These are phyloP conservation scores for Anarhynchus alexandrinus DNA, from an alignment of 2,113 vertebrate genomes.

Conservation along the genomic window DNA sequence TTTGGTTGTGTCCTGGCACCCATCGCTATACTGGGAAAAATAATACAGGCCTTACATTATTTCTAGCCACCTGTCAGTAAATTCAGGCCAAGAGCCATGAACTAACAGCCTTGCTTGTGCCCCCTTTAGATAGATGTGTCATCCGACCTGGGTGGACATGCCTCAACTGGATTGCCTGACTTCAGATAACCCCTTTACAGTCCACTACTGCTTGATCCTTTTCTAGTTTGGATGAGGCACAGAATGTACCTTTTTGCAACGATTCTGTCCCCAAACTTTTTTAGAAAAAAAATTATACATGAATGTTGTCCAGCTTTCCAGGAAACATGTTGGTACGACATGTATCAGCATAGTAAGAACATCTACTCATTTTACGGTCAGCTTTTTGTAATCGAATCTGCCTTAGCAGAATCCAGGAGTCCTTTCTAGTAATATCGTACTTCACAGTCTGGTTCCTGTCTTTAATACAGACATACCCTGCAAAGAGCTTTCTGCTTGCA, in stretches of 20 bases:
- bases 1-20: background rate
- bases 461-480: background rate
- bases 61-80: conserved; percentile 55
- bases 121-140: conserved; percentile 47
- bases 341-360: conserved; percentile 39
- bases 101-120: background rate
- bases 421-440: conserved; percentile 50
- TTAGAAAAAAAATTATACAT: background rate
- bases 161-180: conserved; percentile 32
- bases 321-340: conserved; percentile 45
- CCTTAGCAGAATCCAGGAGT: background rate
- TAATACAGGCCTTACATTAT: conserved; percentile 29
- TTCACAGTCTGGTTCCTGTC: conserved; percentile 7
- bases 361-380: conserved; percentile 49
- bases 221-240: conserved; percentile 29
- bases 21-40: background rate
- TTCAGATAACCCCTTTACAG: conserved; percentile 22
- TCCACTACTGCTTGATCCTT: background rate
- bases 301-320: conserved; percentile 53
- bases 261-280: conserved; percentile 11
- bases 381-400: conserved; percentile 47
- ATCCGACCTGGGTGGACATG: background rate
- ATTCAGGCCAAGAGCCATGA: conserved; percentile 1
- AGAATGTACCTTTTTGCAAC: conserved; percentile 29
- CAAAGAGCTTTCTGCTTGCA: background rate